Evolutionary conservation across 2,797 vertebrate genomes (phyloP).

Genomic region (Diplodus puntazzo): DNA sequence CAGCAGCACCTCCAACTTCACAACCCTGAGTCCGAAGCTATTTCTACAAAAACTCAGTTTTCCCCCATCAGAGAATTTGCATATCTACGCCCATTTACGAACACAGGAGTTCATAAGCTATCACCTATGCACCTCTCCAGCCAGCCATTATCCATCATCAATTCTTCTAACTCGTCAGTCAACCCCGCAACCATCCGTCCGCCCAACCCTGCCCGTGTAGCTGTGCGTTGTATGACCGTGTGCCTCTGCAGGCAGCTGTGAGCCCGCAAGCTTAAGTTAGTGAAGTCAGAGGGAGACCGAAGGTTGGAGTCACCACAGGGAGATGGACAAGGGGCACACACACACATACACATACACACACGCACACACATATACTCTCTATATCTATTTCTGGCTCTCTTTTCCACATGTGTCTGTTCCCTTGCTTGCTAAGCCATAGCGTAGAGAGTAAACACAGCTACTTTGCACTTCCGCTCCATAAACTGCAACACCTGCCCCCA

Average conservation of each 20-base stretch:
- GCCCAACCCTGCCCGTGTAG: constrained; percentile 35
- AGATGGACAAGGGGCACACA: constrained; percentile 49
- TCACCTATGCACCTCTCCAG: constrained; percentile 23
- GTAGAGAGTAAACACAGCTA: constrained; percentile 70
- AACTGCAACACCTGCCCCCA: constrained; percentile 80
- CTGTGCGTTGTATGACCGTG: constrained; percentile 23
- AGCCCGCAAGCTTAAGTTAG: constrained; percentile 74
- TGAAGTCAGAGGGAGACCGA: constrained; percentile 68
- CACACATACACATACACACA: constrained; percentile 15
- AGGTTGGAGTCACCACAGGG: constrained; percentile 70
- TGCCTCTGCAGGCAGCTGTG: constrained; percentile 75
- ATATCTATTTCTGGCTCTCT: constrained; percentile 48
- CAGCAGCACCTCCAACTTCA: background rate
- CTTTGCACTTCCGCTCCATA: constrained; percentile 82
- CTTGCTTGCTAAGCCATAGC: constrained; percentile 57
- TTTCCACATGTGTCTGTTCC: constrained; percentile 66
- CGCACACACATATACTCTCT: constrained; percentile 1
- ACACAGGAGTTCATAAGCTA: background rate
- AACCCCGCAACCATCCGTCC: constrained; percentile 15
- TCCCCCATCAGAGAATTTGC: background rate
- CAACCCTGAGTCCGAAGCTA: background rate
- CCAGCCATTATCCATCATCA: constrained; percentile 9
- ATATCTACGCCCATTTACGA: background rate
- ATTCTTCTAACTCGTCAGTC: constrained; percentile 32
- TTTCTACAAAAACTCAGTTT: background rate